Percentiles rank a stretch among this genome's conserved stretches.
Evolutionary conservation across 2,113 vertebrate species (phyloP).

Genomic region (Equus quagga): DNA sequence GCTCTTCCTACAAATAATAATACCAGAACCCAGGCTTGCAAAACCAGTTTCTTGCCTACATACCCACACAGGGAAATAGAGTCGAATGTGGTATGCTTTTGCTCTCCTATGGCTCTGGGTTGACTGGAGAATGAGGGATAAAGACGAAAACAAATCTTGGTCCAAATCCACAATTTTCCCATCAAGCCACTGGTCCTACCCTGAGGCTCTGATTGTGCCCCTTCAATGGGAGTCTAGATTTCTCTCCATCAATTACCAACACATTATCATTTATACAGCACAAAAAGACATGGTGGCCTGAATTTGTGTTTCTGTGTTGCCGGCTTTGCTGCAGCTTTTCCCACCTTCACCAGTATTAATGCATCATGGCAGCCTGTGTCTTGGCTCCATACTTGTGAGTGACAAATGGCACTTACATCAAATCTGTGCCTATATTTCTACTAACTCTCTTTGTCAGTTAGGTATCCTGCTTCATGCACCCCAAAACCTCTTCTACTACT

Average conservation of each 20-base stretch:
- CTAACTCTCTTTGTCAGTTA: background rate
- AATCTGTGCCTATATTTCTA: background rate
- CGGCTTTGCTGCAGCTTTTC: background rate
- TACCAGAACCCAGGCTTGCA: background rate
- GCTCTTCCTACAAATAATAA: background rate
- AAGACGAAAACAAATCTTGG: background rate
- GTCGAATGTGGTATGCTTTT: background rate
- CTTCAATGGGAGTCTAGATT: background rate
- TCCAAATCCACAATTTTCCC: background rate
- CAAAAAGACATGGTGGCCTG: background rate
- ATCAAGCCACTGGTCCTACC: background rate
- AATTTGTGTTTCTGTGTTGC: background rate
- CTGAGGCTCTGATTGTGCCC: background rate
- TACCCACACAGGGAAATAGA: background rate
- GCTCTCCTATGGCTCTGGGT: background rate
- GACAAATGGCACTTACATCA: background rate
- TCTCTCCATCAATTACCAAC: background rate
- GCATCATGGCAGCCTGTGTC: background rate
- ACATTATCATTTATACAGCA: background rate
- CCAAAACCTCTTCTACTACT: background rate
- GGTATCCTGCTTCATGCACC: background rate
- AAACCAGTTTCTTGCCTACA: background rate
- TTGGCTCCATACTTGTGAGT: background rate
- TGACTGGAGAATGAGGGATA: background rate
- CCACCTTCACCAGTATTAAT: background rate